Percentiles rank a stretch among this genome's conserved stretches.
Conservation (phyloP, 2,797 vertebrate species). For the Hybognathus amarus region DNA sequence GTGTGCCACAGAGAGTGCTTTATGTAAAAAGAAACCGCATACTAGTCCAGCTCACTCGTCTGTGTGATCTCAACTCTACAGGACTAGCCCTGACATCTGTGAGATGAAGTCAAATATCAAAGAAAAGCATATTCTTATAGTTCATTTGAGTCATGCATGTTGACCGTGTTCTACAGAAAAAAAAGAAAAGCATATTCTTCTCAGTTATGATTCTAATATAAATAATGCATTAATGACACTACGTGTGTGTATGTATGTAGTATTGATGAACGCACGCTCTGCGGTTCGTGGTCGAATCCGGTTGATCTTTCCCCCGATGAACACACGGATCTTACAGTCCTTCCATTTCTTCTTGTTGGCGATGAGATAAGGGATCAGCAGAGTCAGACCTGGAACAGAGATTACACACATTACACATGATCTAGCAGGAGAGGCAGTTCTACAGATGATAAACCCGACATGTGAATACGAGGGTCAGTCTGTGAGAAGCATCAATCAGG, state of each 20-base stretch:
- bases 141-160: background rate
- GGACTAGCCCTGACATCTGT: background rate
- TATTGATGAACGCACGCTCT: conserved; percentile 81
- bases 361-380: conserved; percentile 94
- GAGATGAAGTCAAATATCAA: background rate
- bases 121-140: background rate
- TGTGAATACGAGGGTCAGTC: too few relatives aligned
- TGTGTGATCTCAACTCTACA: background rate
- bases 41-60: background rate
- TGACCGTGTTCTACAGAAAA: background rate
- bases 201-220: background rate
- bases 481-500: too few relatives aligned
- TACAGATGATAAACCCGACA: too few relatives aligned
- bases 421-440: background rate
- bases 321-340: conserved; percentile 95
- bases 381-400: conserved; percentile 84
- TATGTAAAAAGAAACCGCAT: conserved; percentile 24
- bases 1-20: background rate
- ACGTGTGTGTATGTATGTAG: background rate
- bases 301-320: conserved; percentile 98
- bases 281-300: conserved; percentile 96
- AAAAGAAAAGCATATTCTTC: background rate
- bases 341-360: conserved; percentile 96
- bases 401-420: background rate
- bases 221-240: too few relatives aligned